Evolutionary conservation across 2,113 vertebrate genomes (phyloP).

Genomic region (Urocolius indicus): DNA sequence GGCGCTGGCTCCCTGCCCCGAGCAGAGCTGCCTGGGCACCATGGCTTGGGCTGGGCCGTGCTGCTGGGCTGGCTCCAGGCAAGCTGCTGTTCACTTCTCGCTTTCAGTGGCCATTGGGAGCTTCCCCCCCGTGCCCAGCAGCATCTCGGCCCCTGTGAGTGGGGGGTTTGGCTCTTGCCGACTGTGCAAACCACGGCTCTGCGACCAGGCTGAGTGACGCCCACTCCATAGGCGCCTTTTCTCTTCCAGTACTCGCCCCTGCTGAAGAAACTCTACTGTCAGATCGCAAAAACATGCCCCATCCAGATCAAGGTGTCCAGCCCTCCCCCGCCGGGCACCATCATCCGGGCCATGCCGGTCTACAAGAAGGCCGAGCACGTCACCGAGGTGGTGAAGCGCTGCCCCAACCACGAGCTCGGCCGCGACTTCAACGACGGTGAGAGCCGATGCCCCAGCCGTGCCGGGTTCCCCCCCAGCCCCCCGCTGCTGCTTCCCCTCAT

Average conservation of each 20-base stretch:
- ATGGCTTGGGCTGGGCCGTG: too few relatives aligned
- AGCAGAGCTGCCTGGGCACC: neutral
- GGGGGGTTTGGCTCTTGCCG: neutral
- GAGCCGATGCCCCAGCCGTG: too few relatives aligned
- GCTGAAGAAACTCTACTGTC: conserved; percentile 98
- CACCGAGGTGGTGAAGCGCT: conserved; percentile 97
- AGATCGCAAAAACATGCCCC: conserved; percentile 98
- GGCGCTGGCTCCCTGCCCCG: neutral
- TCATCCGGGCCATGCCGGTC: conserved; percentile 94
- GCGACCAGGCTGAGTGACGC: fast-evolving
- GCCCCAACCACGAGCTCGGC: conserved; percentile 96
- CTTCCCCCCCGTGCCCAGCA: neutral
- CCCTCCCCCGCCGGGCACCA: conserved; percentile 87
- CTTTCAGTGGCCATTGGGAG: neutral
- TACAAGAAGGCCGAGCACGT: conserved; percentile 99
- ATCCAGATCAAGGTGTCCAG: conserved; percentile 95
- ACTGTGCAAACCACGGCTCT: fast-evolving
- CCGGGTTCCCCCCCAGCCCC: neutral
- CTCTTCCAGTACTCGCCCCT: conserved; percentile 90
- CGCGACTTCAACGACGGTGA: conserved; percentile 96
- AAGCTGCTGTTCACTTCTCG: fast-evolving
- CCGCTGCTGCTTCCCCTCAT: neutral
- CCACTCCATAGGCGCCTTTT: neutral
- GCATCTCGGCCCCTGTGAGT: neutral
- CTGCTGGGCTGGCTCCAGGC: neutral